Conservation (phyloP, 2,113 vertebrate species). For the Channa argus region DNA sequence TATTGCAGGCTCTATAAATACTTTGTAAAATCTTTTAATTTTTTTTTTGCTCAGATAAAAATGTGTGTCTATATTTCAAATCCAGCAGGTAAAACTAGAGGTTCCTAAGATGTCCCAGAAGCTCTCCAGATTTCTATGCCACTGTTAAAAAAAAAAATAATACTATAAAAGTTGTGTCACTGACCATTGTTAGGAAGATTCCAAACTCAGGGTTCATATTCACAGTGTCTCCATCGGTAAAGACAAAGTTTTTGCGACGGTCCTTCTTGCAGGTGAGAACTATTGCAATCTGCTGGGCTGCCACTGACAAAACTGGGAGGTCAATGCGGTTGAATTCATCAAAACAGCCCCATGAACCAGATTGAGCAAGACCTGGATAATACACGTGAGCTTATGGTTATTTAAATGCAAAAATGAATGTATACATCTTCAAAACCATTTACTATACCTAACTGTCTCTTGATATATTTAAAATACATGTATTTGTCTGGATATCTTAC, state of each 20-base stretch:
- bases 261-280: slow-evolving; percentile 96
- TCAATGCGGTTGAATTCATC: slow-evolving; percentile 98
- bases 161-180: slow-evolving; percentile 15
- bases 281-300: slow-evolving; percentile 96
- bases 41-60: no score
- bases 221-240: slow-evolving; percentile 94
- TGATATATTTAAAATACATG: neutral
- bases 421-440: neutral
- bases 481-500: no score
- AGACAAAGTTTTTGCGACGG: slow-evolving; percentile 89
- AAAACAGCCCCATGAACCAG: slow-evolving; percentile 98
- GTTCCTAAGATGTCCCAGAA: no score
- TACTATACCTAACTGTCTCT: neutral
- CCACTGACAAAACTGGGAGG: slow-evolving; percentile 95
- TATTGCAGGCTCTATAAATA: neutral
- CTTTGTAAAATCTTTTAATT: no score
- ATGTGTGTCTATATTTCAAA: no score
- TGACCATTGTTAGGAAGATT: slow-evolving; percentile 97
- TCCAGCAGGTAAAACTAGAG: no score
- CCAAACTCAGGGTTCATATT: slow-evolving; percentile 98
- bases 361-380: slow-evolving; percentile 92
- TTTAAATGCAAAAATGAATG: fast-evolving
- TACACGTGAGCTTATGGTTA: neutral
- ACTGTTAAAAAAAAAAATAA: no score
- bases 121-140: no score